These are phyloP conservation scores for Dasysyrphus tricinctus DNA, from an alignment of 2,888 invertebrate species.

Conservation along the genomic window DNA sequence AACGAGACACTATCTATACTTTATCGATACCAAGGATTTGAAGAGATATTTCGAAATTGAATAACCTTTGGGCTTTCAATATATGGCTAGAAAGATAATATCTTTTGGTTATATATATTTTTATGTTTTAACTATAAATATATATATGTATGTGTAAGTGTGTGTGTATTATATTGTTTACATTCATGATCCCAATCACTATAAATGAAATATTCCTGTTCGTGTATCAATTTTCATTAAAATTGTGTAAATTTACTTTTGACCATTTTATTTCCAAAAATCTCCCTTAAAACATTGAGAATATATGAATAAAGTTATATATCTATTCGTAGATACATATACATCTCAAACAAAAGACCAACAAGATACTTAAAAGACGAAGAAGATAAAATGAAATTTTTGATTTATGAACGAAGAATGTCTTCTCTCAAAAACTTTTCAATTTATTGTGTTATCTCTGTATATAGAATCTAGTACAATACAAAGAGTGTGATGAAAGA, in stretches of 20 bases:
- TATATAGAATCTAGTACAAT: not conserved
- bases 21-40: slow-evolving; percentile 13
- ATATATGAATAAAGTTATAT: slow-evolving; percentile 43
- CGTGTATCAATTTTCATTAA: slow-evolving; percentile 71
- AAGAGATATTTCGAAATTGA: slow-evolving; percentile 62
- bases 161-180: not conserved
- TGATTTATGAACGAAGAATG: slow-evolving; percentile 38
- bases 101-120: slow-evolving; percentile 2
- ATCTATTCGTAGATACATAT: no score
- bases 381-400: slow-evolving; percentile 38
- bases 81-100: slow-evolving; percentile 38
- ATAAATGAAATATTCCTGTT: slow-evolving; percentile 21
- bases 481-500: not conserved
- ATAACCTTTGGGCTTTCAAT: slow-evolving; percentile 61
- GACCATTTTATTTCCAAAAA: slow-evolving; percentile 59
- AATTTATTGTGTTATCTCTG: slow-evolving; percentile 10
- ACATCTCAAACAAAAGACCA: not conserved
- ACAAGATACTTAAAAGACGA: not conserved
- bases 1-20: slow-evolving; percentile 9
- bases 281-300: slow-evolving; percentile 26
- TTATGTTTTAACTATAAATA: not conserved
- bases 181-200: slow-evolving; percentile 50
- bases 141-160: not conserved
- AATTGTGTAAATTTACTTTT: slow-evolving; percentile 74
- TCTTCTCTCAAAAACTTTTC: slow-evolving; percentile 1